These are phyloP conservation scores for Syngnathus scovelli DNA, from an alignment of 2,113 vertebrate genomes.

Conservation along the genomic window DNA sequence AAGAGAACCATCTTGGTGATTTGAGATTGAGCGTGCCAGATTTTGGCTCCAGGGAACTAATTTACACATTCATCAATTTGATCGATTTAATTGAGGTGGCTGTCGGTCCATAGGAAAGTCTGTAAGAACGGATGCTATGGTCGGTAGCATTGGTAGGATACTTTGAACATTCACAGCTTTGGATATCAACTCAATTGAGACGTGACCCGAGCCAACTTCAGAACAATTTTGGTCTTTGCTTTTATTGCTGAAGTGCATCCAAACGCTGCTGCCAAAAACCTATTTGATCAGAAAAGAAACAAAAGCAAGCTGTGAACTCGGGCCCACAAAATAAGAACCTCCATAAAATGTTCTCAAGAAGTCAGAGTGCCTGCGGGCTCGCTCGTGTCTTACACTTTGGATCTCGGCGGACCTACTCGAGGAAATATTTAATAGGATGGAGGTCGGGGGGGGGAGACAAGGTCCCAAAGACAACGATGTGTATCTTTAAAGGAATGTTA, in stretches of 20 bases:
- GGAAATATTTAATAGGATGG: slow-evolving; percentile 46
- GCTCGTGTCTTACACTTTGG: background rate
- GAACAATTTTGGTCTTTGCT: slow-evolving; percentile 1
- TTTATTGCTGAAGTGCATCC: slow-evolving; percentile 1
- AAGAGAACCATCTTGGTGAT: background rate
- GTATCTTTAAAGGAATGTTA: slow-evolving; percentile 35
- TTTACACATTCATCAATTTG: background rate
- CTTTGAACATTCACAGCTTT: background rate
- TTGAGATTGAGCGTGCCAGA: background rate
- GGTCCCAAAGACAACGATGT: slow-evolving; percentile 16
- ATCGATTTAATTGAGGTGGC: background rate
- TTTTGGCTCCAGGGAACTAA: background rate
- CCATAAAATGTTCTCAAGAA: background rate
- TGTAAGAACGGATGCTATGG: background rate
- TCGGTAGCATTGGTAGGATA: background rate
- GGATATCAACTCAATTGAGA: background rate
- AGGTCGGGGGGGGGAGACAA: slow-evolving; percentile 26
- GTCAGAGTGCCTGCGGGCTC: background rate
- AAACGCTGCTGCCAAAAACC: background rate
- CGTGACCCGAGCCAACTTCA: background rate
- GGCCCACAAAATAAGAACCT: background rate
- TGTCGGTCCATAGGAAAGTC: background rate
- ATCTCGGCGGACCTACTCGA: slow-evolving; percentile 18
- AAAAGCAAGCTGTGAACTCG: background rate
- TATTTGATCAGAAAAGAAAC: too few relatives aligned